phyloP scores from a whole-genome alignment of 2,113 vertebrate species.

The Oreochromis spilurus region DNA sequence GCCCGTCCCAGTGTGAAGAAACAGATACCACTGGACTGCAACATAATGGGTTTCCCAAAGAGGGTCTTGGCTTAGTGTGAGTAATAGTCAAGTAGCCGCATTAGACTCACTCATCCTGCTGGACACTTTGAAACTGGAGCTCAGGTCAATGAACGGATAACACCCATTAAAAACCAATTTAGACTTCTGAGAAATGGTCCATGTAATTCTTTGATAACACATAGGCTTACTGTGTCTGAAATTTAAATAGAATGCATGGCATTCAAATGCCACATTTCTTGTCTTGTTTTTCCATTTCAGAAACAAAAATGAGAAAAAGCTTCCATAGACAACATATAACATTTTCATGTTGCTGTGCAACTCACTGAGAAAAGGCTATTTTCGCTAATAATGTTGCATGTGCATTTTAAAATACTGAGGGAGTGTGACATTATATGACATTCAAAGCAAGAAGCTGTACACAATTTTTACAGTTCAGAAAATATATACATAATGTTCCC shows the following conservation, averaged over 20 bases:
- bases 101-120: conserved; percentile 33
- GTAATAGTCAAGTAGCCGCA: conserved; percentile 37
- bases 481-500: neutral
- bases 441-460: neutral
- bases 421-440: conserved; percentile 3
- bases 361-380: neutral
- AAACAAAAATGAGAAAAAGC: neutral
- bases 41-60: conserved; percentile 49
- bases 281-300: neutral
- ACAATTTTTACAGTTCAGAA: neutral
- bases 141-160: conserved; percentile 15
- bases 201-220: neutral
- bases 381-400: neutral
- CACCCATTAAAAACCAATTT: conserved; percentile 15
- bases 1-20: conserved; percentile 49
- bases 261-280: neutral
- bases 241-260: neutral
- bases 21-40: conserved; percentile 34
- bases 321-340: neutral
- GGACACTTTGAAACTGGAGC: conserved; percentile 36
- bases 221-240: neutral
- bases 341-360: neutral
- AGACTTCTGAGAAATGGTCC: conserved; percentile 31
- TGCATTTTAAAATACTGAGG: neutral
- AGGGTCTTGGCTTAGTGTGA: conserved; percentile 54